Base-by-base conservation (phyloP, 2,888 invertebrate species). In the Itoplectis maculator region DNA sequence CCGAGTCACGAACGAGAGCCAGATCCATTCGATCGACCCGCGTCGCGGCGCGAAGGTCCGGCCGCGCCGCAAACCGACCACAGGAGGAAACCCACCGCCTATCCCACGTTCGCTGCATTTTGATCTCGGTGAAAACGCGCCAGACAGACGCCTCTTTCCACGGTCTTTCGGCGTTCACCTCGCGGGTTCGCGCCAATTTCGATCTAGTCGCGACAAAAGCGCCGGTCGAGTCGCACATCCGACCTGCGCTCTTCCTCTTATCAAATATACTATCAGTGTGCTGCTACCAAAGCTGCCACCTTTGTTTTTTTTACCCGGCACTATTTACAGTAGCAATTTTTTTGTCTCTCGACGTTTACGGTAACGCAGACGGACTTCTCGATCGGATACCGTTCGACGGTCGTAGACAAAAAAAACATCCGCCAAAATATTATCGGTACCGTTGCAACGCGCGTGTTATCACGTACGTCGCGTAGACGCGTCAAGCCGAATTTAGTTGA, bases 11-110 rank as follows among this genome's bases (percentile, higher is more conserved):
- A 88, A 87, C 85, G 86, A 88, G 90, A 87, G 87, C 91, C 84
- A 90, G 89, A 91, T 91, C 89, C 90, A 91, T 91, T 86, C 84
- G 85, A 91, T 91, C 91, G 87, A 89, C 89, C 88, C 59, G 66
- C 51, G 69, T 56, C 47, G 29, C 29, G 29, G 5, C 54, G 59
- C 29, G 66, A 59, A 51, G 42, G 76, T 76, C 76, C 76, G 75
- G 51, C 61, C 49, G 42, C 66, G 61, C 1, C 65, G 45, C n/a
- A n/a, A n/a, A n/a, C 51, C 77, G 49, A 29, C 56, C 23, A 68
- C 78, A 63, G 63, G 35, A 29, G 51, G 35, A 72, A 79, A 61
- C 79, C n/a, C 79, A 79, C 76, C 74, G 69, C 79, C n/a, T n/a
- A n/a, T n/a, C 61, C 65, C 70, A 65, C 54, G 54, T 6, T 15